Evolutionary conservation across 2,888 invertebrate species (phyloP), one percentile per base, ranked within the genome.

Genomic region (Agrilus mali): DNA sequence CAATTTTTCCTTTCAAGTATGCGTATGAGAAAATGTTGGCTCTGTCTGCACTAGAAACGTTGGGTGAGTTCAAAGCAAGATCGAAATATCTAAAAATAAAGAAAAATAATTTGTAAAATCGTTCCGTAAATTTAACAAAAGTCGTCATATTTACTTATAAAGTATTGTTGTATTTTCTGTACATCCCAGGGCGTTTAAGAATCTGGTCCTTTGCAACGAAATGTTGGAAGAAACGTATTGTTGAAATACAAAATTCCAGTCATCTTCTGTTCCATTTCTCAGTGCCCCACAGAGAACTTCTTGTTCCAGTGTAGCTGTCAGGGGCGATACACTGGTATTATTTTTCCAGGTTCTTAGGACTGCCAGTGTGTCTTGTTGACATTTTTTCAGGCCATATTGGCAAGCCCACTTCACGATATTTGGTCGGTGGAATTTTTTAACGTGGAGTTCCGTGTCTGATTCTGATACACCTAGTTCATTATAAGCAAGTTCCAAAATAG

Each of bases 241-340:
- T 4, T 42, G 38, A 71, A 78, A 82, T 15, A 83, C 63, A 52
- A 67, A 73, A 2, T 75, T 55, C 72, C 82, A 88, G 46, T 83
- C 79, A 0, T 59, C 58, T n/a, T 59, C 54, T 0, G 65, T 67
- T 0, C 84, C 85, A 15, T 73, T 60, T 13, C 76, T 73, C 8
- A 89, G 70, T 2, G 74, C 85, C 20, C 74, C 75, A 58, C 88
- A 88, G 64, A 86, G 86, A 1, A 86, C 80, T 43, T 75, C 73
- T 17, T 72, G 64, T 39, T 82, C 78, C 41, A 78, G 70, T 55
- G 87, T 81, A 7, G 72, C 72, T n/a, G 75, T 68, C 41, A 79
- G 69, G 14, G 37, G 33, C 44, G 17, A 58, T 33, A 54, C 54
- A 14, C 53, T 43, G 53, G 49, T 14, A 36, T n/a, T n/a, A n/a